Evolutionary conservation across 2,113 vertebrate genomes (phyloP).

Genomic region (Triplophysa dalaica): DNA sequence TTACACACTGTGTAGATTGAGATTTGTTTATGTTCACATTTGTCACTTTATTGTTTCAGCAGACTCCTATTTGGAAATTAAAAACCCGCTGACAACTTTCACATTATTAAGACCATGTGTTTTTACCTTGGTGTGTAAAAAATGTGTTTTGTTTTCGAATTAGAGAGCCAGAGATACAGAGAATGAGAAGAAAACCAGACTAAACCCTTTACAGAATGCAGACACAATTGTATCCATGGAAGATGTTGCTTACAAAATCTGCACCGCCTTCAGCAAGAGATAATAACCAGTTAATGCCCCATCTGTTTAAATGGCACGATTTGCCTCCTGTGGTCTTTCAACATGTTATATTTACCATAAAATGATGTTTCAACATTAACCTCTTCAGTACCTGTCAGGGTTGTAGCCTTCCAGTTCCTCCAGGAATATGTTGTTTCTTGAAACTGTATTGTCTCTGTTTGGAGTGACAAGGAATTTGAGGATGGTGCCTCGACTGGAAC

Average conservation of each 20-base stretch:
- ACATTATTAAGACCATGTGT: neutral
- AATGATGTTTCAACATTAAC: conserved; percentile 1
- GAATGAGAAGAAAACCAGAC: neutral
- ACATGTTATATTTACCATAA: conserved; percentile 38
- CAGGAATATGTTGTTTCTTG: conserved; percentile 82
- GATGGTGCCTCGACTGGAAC: conserved; percentile 86
- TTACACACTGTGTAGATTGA: neutral
- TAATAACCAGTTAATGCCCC: conserved; percentile 57
- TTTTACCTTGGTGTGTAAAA: neutral
- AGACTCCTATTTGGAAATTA: neutral
- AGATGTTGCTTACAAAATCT: conserved; percentile 56
- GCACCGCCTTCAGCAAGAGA: conserved; percentile 61
- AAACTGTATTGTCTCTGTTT: conserved; percentile 74
- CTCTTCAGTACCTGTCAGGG: conserved; percentile 80
- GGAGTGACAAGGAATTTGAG: conserved; percentile 92
- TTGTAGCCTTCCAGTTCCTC: conserved; percentile 95
- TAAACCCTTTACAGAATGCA: conserved; percentile 23
- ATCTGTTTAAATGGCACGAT: conserved; percentile 32
- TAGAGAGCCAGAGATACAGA: neutral
- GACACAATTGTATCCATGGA: conserved; percentile 49
- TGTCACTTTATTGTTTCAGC: neutral
- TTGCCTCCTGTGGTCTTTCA: conserved; percentile 9
- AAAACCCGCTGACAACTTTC: neutral
- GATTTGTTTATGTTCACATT: neutral
- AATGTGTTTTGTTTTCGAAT: neutral